Evolutionary conservation across 1,140 invertebrate species (phyloP).

Genomic region (Subanguina moxae): DNA sequence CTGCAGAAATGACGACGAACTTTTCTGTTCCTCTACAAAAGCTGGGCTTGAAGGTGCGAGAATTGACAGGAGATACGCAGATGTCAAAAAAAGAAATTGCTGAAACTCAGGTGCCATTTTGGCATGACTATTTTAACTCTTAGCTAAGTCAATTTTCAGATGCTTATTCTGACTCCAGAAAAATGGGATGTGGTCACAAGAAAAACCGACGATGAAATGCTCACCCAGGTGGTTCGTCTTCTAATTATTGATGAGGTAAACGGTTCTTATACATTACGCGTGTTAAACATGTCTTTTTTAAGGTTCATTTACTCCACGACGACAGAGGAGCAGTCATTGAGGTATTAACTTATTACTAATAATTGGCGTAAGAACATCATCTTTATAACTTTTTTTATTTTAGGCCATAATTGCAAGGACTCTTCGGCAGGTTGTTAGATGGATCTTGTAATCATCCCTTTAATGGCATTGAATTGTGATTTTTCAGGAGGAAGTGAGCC

Average conservation of each 20-base stretch:
- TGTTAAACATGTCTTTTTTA: too few species aligned
- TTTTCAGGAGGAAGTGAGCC: slow-evolving; percentile 76
- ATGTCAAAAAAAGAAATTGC: slow-evolving; percentile 88
- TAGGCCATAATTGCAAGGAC: slow-evolving; percentile 85
- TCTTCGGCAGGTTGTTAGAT: slow-evolving; percentile 70
- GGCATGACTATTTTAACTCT: too few species aligned
- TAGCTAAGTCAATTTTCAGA: slow-evolving; percentile 62
- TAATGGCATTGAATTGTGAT: background rate
- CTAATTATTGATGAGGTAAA: slow-evolving; percentile 86
- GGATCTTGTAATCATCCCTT: background rate
- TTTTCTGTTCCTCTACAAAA: slow-evolving; percentile 76
- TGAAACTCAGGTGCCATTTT: slow-evolving; percentile 80
- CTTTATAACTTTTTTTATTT: background rate
- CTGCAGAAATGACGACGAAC: slow-evolving; percentile 92
- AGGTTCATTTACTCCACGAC: slow-evolving; percentile 88
- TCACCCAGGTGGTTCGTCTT: slow-evolving; percentile 76
- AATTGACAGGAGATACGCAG: slow-evolving; percentile 97
- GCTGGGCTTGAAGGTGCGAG: slow-evolving; percentile 78
- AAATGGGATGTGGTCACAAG: slow-evolving; percentile 99
- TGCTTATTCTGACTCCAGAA: slow-evolving; percentile 96
- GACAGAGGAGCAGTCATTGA: slow-evolving; percentile 96
- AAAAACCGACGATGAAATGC: slow-evolving; percentile 78
- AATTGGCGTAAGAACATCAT: background rate
- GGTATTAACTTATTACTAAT: slow-evolving; percentile 23
- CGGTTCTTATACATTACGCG: too few species aligned